These are phyloP conservation scores for Micronycteris hirsuta DNA, from an alignment of 2,113 vertebrate species.

Conservation along the genomic window DNA sequence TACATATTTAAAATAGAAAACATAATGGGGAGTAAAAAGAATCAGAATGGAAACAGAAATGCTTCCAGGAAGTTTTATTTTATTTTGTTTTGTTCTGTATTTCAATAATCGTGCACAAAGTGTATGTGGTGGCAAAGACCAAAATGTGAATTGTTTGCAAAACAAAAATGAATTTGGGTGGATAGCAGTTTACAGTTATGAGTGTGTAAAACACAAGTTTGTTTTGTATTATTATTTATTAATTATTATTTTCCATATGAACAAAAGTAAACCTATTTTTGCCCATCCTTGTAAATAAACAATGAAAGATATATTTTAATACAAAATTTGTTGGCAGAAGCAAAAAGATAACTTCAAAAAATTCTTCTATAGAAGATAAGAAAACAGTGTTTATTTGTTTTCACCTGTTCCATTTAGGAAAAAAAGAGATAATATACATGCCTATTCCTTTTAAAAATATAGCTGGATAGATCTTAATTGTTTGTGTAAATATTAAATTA, in stretches of 20 bases:
- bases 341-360: neutral
- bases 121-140: neutral
- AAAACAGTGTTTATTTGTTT: neutral
- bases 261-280: neutral
- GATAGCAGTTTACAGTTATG: neutral
- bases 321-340: neutral
- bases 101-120: neutral
- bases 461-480: neutral
- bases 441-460: neutral
- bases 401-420: neutral
- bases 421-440: neutral
- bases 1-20: neutral
- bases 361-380: neutral
- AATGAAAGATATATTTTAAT: neutral
- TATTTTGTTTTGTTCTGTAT: neutral
- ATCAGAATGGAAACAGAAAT: neutral
- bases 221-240: neutral
- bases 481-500: neutral
- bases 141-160: neutral
- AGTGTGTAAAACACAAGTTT: too few species aligned
- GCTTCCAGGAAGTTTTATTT: neutral
- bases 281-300: neutral
- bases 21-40: neutral
- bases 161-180: neutral
- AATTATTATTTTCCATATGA: neutral